Evolutionary conservation across 2,797 vertebrate species (phyloP).

Genomic region (Amblyraja radiata): DNA sequence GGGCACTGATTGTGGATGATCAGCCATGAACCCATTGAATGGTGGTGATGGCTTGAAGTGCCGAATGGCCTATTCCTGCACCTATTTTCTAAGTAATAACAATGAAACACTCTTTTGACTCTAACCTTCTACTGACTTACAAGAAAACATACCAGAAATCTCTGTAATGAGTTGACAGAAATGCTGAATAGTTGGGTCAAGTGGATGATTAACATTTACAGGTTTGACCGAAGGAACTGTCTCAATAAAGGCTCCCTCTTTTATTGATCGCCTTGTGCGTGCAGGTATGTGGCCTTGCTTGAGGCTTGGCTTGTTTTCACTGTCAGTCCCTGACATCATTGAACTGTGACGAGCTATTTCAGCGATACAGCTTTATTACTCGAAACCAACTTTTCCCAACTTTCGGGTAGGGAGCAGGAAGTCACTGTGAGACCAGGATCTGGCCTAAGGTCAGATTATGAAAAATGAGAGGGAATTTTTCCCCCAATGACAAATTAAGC

Average conservation of each 20-base stretch:
- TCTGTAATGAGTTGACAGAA: too few relatives aligned
- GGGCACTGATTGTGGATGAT: too few relatives aligned
- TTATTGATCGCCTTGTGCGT: not conserved
- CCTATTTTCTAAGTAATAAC: too few relatives aligned
- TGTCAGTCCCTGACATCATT: not conserved
- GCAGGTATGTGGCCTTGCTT: not conserved
- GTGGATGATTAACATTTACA: too few relatives aligned
- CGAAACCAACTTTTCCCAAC: too few relatives aligned
- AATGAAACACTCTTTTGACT: too few relatives aligned
- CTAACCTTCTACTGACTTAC: too few relatives aligned
- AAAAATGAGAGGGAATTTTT: not conserved
- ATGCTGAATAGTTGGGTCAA: too few relatives aligned
- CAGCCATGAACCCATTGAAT: too few relatives aligned
- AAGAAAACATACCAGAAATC: too few relatives aligned
- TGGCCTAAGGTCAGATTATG: not conserved
- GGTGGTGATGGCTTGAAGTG: too few relatives aligned
- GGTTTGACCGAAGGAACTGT: not conserved
- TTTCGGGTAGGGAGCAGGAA: not conserved
- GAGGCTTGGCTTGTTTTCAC: not conserved
- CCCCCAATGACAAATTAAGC: not conserved
- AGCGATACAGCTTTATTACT: not conserved
- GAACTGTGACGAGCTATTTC: not conserved
- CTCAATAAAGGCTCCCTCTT: not conserved
- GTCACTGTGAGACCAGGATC: not conserved
- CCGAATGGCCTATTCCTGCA: too few relatives aligned